phyloP scores from a whole-genome alignment of 2,888 invertebrate species.

The Mechanitis mazaeus region DNA sequence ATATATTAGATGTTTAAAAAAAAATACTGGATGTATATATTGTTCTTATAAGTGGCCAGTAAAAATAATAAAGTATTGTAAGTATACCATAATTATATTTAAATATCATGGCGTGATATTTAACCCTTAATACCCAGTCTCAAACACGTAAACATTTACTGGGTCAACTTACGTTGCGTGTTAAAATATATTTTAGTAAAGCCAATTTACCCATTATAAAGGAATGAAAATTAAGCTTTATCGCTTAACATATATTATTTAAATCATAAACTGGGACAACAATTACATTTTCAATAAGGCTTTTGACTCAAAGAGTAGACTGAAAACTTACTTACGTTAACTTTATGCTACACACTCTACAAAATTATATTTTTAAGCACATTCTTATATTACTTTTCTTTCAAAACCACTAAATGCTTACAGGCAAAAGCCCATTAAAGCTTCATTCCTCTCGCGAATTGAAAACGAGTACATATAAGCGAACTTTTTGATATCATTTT shows the following conservation, averaged over 20 bases:
- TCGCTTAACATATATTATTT: neutral
- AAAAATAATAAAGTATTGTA: neutral
- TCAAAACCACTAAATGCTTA: neutral
- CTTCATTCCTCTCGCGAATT: slow-evolving; percentile 19
- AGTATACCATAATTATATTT: neutral
- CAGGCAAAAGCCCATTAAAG: slow-evolving; percentile 19
- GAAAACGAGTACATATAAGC: neutral
- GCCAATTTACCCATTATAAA: slow-evolving; percentile 3
- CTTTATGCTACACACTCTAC: neutral
- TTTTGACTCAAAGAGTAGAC: neutral
- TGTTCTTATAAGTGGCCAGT: too few species aligned
- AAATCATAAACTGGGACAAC: neutral
- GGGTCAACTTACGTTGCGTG: slow-evolving; percentile 3
- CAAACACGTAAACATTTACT: slow-evolving; percentile 14
- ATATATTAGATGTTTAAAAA: too few species aligned
- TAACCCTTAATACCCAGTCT: slow-evolving; percentile 5
- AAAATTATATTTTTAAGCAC: neutral
- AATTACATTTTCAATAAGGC: neutral
- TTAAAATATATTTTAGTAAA: slow-evolving; percentile 2
- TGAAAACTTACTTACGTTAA: too few species aligned
- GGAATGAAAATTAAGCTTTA: neutral
- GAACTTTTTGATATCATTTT: neutral
- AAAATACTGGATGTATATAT: too few species aligned
- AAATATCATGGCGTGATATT: slow-evolving; percentile 8
- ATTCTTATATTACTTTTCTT: neutral